Conservation (phyloP, 1,140 invertebrate species). For the Drosophila erecta region DNA sequence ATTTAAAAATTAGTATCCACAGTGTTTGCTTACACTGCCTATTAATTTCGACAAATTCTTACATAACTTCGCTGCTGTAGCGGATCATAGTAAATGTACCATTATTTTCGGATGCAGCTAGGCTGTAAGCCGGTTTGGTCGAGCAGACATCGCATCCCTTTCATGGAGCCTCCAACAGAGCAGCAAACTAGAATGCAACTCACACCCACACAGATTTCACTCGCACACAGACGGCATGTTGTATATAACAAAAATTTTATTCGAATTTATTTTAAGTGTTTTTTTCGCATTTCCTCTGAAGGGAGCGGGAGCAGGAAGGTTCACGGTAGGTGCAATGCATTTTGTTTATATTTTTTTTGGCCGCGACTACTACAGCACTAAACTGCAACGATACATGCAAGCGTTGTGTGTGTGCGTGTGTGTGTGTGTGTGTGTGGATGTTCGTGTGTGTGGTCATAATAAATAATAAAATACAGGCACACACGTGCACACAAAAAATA, state of each 20-base stretch:
- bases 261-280: constrained; percentile 75
- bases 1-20: too few species aligned
- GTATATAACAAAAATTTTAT: constrained; percentile 77
- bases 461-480: constrained; percentile 77
- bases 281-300: constrained; percentile 37
- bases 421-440: constrained; percentile 16
- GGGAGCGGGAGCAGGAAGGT: background rate
- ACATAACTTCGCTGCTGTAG: too few species aligned
- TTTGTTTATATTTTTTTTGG: constrained; percentile 74
- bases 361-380: constrained; percentile 61
- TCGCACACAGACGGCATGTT: constrained; percentile 41
- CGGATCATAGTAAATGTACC: too few species aligned
- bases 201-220: background rate
- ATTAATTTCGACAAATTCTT: too few species aligned
- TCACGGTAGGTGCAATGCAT: constrained; percentile 32
- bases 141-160: constrained; percentile 44
- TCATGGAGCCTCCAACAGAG: constrained; percentile 31
- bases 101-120: background rate
- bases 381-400: constrained; percentile 33
- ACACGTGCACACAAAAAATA: constrained; percentile 45
- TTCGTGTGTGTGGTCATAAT: constrained; percentile 64
- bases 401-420: background rate
- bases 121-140: background rate
- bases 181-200: constrained; percentile 64
- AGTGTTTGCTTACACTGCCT: too few species aligned